A percentile compares a stretch with the other conserved stretches of the same genome.
Evolutionary conservation across 2,888 invertebrate genomes (phyloP).

Genomic region (Neocrepidodera transversa): DNA sequence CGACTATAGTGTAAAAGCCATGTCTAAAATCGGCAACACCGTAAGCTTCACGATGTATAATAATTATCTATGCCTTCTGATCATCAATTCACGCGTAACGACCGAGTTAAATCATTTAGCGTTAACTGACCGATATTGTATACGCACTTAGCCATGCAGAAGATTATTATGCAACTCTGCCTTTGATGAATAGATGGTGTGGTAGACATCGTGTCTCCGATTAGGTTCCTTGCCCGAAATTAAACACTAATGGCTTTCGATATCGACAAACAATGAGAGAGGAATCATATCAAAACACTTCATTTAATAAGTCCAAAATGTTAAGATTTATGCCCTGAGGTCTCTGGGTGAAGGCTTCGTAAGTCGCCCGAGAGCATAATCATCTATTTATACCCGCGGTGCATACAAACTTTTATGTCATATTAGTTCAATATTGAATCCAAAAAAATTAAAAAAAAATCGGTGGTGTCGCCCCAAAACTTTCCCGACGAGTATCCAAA

Average conservation of each 20-base stretch:
- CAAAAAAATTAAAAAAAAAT: too few relatives aligned
- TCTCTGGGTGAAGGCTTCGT: too few relatives aligned
- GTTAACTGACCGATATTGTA: slow-evolving; percentile 45
- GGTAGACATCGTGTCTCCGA: slow-evolving; percentile 22
- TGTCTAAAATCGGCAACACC: slow-evolving; percentile 13
- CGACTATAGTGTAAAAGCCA: neutral
- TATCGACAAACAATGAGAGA: slow-evolving; percentile 10
- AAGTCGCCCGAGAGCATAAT: too few relatives aligned
- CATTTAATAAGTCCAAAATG: too few relatives aligned
- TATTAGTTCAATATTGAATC: too few relatives aligned
- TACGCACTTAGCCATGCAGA: slow-evolving; percentile 41
- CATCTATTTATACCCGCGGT: too few relatives aligned
- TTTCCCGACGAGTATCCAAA: too few relatives aligned
- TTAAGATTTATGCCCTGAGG: too few relatives aligned
- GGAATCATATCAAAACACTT: too few relatives aligned
- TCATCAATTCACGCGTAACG: slow-evolving; percentile 57
- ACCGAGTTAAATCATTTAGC: slow-evolving; percentile 57
- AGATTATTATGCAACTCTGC: slow-evolving; percentile 41
- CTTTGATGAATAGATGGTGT: slow-evolving; percentile 38
- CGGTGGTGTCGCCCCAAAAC: too few relatives aligned
- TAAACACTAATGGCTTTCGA: slow-evolving; percentile 21
- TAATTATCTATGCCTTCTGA: slow-evolving; percentile 55
- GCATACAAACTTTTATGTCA: too few relatives aligned
- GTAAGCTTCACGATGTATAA: slow-evolving; percentile 33
- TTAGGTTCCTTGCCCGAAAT: slow-evolving; percentile 26